phyloP scores from a whole-genome alignment of 2,888 invertebrate species.

The Hirtodrosophila trivittata region DNA sequence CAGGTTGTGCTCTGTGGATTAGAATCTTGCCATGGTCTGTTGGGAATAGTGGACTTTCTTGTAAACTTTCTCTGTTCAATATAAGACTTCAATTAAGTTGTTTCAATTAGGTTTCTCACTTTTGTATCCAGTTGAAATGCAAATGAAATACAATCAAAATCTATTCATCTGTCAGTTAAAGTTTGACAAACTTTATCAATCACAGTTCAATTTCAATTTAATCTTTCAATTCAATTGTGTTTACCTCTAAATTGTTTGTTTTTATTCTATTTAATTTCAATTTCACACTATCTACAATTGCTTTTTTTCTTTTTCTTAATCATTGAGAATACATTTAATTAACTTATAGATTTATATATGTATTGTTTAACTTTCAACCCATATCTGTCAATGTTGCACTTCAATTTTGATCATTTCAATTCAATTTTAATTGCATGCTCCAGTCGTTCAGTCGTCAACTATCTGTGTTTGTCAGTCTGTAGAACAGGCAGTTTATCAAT shows the following conservation, averaged over 20 bases:
- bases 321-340: background rate
- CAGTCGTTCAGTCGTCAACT: constrained; percentile 21
- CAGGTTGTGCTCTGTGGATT: constrained; percentile 1
- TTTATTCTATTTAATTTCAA: constrained; percentile 8
- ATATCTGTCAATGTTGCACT: constrained; percentile 18
- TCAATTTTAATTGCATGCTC: constrained; percentile 29
- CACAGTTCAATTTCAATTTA: background rate
- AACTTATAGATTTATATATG: background rate
- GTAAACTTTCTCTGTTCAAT: too few species aligned
- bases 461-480: constrained; percentile 25
- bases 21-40: background rate
- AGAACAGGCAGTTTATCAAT: constrained; percentile 46
- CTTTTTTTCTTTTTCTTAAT: background rate
- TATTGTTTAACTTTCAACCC: background rate
- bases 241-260: constrained; percentile 14
- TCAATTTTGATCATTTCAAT: constrained; percentile 23
- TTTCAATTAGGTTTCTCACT: too few species aligned
- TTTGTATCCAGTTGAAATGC: too few species aligned
- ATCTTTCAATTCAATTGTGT: constrained; percentile 2
- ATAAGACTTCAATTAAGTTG: too few species aligned
- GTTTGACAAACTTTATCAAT: background rate
- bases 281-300: constrained; percentile 5
- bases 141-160: too few species aligned
- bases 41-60: too few species aligned
- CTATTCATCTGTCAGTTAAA: too few species aligned